Conservation (phyloP, 2,113 vertebrate genomes). For the Laticauda laticaudata region DNA sequence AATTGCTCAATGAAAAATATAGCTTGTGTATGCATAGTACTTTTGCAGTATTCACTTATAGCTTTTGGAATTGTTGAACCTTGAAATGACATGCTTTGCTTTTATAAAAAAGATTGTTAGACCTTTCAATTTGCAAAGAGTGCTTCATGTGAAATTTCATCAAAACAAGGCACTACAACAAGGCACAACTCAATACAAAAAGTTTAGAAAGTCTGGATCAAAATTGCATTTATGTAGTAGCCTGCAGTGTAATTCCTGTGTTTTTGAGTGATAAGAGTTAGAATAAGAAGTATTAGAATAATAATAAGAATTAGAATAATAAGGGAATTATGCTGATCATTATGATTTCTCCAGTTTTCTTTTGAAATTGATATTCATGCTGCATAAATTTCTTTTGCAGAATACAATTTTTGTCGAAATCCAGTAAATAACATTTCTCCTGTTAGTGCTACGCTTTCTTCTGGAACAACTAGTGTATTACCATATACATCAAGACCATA, state of each 20-base stretch:
- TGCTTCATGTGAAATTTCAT: not conserved
- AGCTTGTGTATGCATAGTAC: not conserved
- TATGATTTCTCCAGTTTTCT: not conserved
- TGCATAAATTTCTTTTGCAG: constrained; percentile 19
- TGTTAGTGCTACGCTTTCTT: constrained; percentile 54
- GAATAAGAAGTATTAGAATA: not conserved
- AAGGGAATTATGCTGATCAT: not conserved
- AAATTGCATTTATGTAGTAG: not conserved
- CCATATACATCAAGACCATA: constrained; percentile 58
- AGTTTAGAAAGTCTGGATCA: not conserved
- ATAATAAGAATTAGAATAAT: not conserved
- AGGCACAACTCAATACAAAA: not conserved
- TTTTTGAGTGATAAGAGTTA: not conserved
- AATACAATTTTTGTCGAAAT: constrained; percentile 38
- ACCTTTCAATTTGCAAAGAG: not conserved
- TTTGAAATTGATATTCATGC: not conserved
- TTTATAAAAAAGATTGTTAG: not conserved
- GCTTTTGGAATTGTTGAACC: not conserved
- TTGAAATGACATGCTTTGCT: not conserved
- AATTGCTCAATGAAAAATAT: not conserved
- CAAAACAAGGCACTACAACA: not conserved
- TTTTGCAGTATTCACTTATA: not conserved
- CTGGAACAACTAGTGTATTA: constrained; percentile 52
- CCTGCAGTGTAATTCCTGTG: not conserved
- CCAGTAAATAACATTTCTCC: constrained; percentile 66